Percentiles rank a stretch among this genome's conserved stretches.
Conservation (phyloP, 1,140 invertebrate species). For the Anastatus disparis region DNA sequence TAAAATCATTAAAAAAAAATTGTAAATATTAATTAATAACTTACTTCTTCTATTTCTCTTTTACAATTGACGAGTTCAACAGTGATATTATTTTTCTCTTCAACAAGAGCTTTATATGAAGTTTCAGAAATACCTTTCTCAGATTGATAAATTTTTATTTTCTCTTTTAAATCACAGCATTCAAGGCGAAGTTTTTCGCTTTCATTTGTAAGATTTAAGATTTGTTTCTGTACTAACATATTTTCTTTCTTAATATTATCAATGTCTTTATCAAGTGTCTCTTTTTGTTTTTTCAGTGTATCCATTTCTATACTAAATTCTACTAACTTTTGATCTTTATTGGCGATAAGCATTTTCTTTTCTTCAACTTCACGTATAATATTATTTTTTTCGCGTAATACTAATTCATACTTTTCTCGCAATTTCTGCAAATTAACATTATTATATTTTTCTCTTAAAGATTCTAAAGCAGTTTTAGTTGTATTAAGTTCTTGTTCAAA, state of each 20-base stretch:
- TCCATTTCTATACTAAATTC: slow-evolving; percentile 29
- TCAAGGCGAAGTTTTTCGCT: too few species aligned
- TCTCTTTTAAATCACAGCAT: not conserved
- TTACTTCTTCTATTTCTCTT: slow-evolving; percentile 13
- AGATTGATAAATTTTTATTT: too few species aligned
- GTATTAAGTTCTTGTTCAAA: slow-evolving; percentile 48
- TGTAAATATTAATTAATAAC: slow-evolving; percentile 6
- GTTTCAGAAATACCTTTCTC: too few species aligned
- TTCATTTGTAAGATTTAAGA: not conserved
- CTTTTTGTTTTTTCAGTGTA: slow-evolving; percentile 22
- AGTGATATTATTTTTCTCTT: slow-evolving; percentile 18
- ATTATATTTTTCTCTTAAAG: slow-evolving; percentile 40
- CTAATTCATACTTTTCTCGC: slow-evolving; percentile 42
- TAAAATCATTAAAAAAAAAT: not conserved
- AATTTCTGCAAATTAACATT: slow-evolving; percentile 28
- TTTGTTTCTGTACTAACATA: not conserved
- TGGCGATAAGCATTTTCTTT: slow-evolving; percentile 43
- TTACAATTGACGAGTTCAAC: slow-evolving; percentile 3
- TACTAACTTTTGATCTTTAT: slow-evolving; percentile 37
- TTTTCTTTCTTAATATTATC: slow-evolving; percentile 22
- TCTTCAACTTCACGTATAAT: slow-evolving; percentile 49
- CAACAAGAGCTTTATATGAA: too few species aligned
- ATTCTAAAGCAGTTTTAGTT: slow-evolving; percentile 37
- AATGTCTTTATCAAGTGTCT: not conserved
- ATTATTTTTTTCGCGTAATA: slow-evolving; percentile 52